Evolutionary conservation across 2,888 invertebrate genomes (phyloP), one percentile per base, ranked within the genome.

Genomic region (Crepidodera aurea): DNA sequence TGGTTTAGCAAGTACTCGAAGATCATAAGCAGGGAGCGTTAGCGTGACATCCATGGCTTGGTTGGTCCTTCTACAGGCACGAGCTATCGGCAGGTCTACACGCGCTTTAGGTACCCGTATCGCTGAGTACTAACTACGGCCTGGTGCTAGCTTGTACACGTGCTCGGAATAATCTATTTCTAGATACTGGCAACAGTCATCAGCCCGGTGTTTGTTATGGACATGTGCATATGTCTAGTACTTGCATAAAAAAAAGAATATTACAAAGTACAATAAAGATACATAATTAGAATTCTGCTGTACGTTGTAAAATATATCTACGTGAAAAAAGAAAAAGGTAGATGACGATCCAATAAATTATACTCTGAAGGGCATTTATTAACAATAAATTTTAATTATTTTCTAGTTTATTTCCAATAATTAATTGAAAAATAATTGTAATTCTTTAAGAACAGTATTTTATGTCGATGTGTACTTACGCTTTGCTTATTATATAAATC

Each of bases 91-190:
- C 16, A 18, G 40, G 40, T 18, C 40, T 40, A 40, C 40, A 40
- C 40, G 40, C 40, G 40, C 18, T 18, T 18, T 13, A 40, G 40
- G 40, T 25, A 48, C 48, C 48, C 48, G 48, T 48, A 48, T 48
- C 48, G 27, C 25, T 6, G 27, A 6, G 19, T 27, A 48, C 25
- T 29, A 15, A 44, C 25, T 16, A 10, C n/a, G 44, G 25, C 44
- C n/a, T 25, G 44, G 44, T 44, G 44, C 22, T 44, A 40, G 16
- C 18, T 10, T 10, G 18, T 7, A 40, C 40, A 40, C 40, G 40
- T 40, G 40, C 40, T 10, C 10, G 18, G 40, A 40, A 40, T 40
- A 40, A 40, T 40, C 16, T 40, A 40, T 40, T 40, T 40, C 40
- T 40, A 16, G 12, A n/a, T 32, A 10, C 32, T 32, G 10, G 15